These are phyloP conservation scores for Fukomys damarensis DNA, from an alignment of 2,113 vertebrate species.

Conservation along the genomic window DNA sequence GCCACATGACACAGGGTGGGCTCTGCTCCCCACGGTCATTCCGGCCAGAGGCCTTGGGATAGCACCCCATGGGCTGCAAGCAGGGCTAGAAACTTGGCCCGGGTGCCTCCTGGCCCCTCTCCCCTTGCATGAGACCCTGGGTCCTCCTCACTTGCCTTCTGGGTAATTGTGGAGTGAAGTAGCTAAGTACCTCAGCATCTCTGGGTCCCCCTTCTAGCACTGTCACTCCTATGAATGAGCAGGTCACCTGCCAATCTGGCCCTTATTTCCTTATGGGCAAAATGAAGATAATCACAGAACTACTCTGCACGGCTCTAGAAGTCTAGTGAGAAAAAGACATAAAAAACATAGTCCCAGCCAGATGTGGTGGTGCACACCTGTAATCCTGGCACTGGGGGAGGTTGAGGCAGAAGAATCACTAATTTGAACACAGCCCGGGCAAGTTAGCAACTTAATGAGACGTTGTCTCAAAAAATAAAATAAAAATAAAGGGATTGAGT, in stretches of 20 bases:
- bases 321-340: not conserved
- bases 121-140: fast-evolving
- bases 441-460: not conserved
- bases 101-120: not conserved
- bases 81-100: not conserved
- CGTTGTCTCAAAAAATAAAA: not conserved
- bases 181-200: not conserved
- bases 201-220: not conserved
- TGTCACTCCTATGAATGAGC: not conserved
- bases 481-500: no score
- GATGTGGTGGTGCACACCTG: not conserved
- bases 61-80: not conserved
- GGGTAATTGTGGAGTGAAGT: not conserved
- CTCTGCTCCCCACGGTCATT: not conserved
- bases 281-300: not conserved
- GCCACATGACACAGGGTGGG: not conserved
- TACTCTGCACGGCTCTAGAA: not conserved
- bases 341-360: not conserved
- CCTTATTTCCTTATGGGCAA: not conserved
- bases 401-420: not conserved
- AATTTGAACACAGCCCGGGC: not conserved
- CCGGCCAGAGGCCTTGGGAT: not conserved
- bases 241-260: not conserved
- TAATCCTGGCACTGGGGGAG: not conserved
- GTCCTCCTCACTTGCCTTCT: not conserved